Evolutionary conservation across 2,888 invertebrate species (phyloP).

Genomic region (Nasonovia ribisnigri): DNA sequence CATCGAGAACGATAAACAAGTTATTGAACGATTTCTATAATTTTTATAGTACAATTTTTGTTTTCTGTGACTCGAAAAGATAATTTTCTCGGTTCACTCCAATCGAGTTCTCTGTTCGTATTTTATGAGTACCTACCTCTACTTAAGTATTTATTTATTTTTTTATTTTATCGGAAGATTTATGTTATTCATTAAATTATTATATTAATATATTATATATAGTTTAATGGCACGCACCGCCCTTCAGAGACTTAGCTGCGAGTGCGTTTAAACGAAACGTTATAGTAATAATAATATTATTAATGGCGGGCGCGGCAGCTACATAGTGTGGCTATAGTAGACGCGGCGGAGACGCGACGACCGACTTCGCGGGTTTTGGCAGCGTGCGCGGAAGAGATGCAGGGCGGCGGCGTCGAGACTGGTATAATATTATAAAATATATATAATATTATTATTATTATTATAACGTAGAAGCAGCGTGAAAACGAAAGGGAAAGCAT

Average conservation of each 20-base stretch:
- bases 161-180: not conserved
- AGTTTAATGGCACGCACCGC: not conserved
- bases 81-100: not conserved
- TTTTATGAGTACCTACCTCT: not conserved
- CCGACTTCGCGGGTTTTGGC: not conserved
- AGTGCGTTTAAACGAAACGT: not conserved
- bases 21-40: no score
- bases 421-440: slow-evolving; percentile 15
- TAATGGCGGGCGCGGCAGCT: not conserved
- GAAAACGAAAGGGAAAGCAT: not conserved
- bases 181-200: not conserved
- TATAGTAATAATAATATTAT: slow-evolving; percentile 5
- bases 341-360: not conserved
- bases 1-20: no score
- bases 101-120: not conserved
- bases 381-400: not conserved
- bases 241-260: not conserved
- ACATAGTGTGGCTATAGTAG: not conserved
- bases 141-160: not conserved
- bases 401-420: not conserved
- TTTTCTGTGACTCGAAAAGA: not conserved
- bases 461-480: not conserved
- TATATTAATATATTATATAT: not conserved
- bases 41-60: no score
- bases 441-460: not conserved